Evolutionary conservation across 2,797 vertebrate genomes (phyloP).

Genomic region (Sebastiscus tertius): DNA sequence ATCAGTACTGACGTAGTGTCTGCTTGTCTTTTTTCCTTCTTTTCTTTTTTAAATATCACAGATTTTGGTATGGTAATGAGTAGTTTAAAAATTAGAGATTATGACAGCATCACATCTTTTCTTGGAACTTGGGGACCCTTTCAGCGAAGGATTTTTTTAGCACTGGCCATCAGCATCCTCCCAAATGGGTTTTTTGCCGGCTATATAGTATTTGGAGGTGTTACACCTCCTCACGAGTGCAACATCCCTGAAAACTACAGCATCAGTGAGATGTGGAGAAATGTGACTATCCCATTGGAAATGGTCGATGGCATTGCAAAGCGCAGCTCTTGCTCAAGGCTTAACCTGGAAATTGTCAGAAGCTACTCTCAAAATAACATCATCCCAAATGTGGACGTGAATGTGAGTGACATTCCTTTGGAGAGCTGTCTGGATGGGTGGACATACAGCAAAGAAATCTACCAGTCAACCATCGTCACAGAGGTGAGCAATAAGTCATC

Average conservation of each 20-base stretch:
- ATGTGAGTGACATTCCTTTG: slow-evolving; percentile 80
- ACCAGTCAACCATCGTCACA: slow-evolving; percentile 82
- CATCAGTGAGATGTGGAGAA: slow-evolving; percentile 85
- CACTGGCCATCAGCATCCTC: slow-evolving; percentile 87
- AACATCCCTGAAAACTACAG: slow-evolving; percentile 77
- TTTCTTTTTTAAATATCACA: neutral
- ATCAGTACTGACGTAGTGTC: neutral
- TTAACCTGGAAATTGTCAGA: slow-evolving; percentile 77
- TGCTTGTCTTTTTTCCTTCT: neutral
- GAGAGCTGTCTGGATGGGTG: slow-evolving; percentile 83
- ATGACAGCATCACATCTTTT: slow-evolving; percentile 83
- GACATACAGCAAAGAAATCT: slow-evolving; percentile 81
- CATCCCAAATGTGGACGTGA: slow-evolving; percentile 81
- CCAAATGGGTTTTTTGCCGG: slow-evolving; percentile 87
- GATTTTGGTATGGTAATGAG: neutral
- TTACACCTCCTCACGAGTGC: slow-evolving; percentile 83
- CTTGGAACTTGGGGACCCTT: slow-evolving; percentile 87
- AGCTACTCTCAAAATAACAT: slow-evolving; percentile 80
- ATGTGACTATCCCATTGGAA: slow-evolving; percentile 82
- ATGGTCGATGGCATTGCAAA: slow-evolving; percentile 27
- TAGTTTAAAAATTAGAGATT: slow-evolving; percentile 71
- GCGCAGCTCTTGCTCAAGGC: slow-evolving; percentile 83
- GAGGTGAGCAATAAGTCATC: slow-evolving; percentile 72
- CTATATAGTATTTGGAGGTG: slow-evolving; percentile 84
- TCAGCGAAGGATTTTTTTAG: slow-evolving; percentile 85